A percentile compares a stretch with the other conserved stretches of the same genome.
phyloP scores from a whole-genome alignment of 2,797 vertebrate species.

The Syndactyla subalaris region DNA sequence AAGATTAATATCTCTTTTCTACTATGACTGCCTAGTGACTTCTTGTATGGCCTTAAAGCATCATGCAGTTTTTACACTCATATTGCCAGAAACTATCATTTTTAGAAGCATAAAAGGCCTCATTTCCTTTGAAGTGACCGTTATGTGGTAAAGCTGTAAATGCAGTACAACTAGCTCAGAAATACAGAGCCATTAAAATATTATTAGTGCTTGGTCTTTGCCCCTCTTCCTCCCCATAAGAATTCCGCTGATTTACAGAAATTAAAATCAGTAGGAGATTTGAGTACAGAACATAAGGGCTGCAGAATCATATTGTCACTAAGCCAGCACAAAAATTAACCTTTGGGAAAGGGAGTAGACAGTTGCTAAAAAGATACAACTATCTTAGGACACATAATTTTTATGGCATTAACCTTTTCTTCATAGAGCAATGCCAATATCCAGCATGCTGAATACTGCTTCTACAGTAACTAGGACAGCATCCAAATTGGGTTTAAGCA shows the following conservation, averaged over 20 bases:
- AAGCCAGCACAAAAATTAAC: neutral
- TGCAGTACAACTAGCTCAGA: neutral
- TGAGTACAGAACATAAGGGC: neutral
- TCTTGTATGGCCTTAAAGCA: neutral
- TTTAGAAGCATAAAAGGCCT: neutral
- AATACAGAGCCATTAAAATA: neutral
- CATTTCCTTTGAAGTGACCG: neutral
- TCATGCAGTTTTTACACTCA: neutral
- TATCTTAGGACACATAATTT: neutral
- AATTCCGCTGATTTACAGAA: conserved; percentile 15
- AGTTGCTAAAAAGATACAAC: conserved; percentile 16
- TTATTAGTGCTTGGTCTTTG: neutral
- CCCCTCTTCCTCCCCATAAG: neutral
- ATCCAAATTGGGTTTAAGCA: conserved; percentile 27
- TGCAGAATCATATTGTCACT: neutral
- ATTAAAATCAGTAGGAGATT: neutral
- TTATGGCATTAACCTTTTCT: conserved; percentile 9
- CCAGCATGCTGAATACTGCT: neutral
- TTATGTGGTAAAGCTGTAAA: neutral
- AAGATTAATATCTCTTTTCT: neutral
- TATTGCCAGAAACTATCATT: neutral
- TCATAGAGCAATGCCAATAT: neutral
- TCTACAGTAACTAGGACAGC: neutral
- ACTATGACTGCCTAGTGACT: neutral
- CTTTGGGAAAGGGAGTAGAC: neutral